Percentiles rank a stretch among this genome's conserved stretches.
Conservation (phyloP, 2,113 vertebrate species). For the Cavia aperea region DNA sequence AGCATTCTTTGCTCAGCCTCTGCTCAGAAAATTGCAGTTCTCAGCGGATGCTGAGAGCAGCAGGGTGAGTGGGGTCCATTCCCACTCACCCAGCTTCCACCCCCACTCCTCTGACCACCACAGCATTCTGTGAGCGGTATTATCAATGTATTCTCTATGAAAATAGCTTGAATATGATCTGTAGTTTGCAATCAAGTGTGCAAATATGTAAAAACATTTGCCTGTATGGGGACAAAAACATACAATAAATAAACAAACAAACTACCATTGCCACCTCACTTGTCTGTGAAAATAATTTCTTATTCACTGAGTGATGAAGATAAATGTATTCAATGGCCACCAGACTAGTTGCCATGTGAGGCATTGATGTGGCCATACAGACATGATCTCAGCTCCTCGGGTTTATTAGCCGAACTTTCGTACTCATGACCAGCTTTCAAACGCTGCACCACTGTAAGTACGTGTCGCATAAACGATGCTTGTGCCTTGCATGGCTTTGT, state of each 20-base stretch:
- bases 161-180: not conserved
- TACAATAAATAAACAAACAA: not conserved
- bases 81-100: fast-evolving
- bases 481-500: not conserved
- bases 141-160: not conserved
- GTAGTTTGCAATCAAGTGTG: not conserved
- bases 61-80: not conserved
- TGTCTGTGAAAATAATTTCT: not conserved
- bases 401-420: not conserved
- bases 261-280: not conserved
- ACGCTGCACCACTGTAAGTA: not conserved
- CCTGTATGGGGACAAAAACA: not conserved
- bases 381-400: not conserved
- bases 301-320: not conserved
- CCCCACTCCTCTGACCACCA: not conserved
- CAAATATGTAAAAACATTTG: not conserved
- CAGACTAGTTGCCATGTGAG: not conserved
- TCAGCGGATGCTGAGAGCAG: fast-evolving
- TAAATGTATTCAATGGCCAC: too few relatives aligned
- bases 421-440: not conserved
- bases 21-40: not conserved
- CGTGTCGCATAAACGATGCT: not conserved
- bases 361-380: not conserved
- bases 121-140: not conserved
- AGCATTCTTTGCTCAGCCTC: not conserved